These are phyloP conservation scores for Molothrus aeneus DNA, from an alignment of 2,797 vertebrate species.

Conservation along the genomic window DNA sequence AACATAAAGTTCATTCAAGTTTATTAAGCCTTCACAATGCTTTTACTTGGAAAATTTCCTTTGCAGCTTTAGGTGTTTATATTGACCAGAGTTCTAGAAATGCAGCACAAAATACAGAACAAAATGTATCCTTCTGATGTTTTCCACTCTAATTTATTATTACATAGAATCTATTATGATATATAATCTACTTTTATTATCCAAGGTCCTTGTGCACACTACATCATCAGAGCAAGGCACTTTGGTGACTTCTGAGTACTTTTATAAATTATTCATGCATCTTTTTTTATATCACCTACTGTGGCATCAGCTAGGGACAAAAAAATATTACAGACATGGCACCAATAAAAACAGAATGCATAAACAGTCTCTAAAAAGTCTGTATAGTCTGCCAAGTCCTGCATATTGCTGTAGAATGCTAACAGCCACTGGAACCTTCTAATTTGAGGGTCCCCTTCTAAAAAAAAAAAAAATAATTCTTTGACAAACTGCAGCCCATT, in stretches of 20 bases:
- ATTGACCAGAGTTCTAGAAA: neutral
- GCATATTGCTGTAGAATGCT: neutral
- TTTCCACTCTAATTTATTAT: neutral
- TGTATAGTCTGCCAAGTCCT: conserved; percentile 41
- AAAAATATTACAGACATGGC: conserved; percentile 62
- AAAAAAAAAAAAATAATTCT: neutral
- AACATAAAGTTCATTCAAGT: neutral
- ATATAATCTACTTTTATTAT: neutral
- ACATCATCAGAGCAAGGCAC: conserved; percentile 24
- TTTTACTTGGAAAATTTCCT: neutral
- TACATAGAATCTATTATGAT: neutral
- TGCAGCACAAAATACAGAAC: neutral
- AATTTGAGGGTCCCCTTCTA: neutral
- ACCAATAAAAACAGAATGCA: conserved; percentile 63
- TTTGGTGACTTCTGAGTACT: conserved; percentile 52
- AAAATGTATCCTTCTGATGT: neutral
- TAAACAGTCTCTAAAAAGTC: conserved; percentile 67
- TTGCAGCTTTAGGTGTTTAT: neutral
- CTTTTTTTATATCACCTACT: conserved; percentile 68
- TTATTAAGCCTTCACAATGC: neutral
- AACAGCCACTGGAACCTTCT: neutral
- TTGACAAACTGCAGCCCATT: neutral
- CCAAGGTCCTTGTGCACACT: neutral
- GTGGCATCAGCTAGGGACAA: conserved; percentile 68
- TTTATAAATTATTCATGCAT: conserved; percentile 68